phyloP scores from a whole-genome alignment of 2,797 vertebrate genomes.

The Distichodus sexfasciatus region DNA sequence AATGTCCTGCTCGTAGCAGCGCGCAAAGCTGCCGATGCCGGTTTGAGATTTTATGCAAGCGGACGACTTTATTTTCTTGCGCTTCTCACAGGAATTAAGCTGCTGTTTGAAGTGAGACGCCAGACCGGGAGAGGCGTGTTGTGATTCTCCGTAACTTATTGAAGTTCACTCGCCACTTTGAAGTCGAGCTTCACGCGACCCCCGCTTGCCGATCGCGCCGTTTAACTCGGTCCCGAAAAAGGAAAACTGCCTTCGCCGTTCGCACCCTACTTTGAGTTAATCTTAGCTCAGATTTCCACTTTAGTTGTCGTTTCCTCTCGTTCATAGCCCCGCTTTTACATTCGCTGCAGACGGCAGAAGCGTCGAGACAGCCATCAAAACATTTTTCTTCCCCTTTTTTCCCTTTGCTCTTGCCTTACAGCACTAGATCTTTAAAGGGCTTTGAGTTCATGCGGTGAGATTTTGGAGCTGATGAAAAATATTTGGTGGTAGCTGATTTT shows the following conservation, averaged over 20 bases:
- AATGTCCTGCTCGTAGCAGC: background rate
- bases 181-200: conserved; percentile 55
- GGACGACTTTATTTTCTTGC: conserved; percentile 7
- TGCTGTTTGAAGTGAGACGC: conserved; percentile 33
- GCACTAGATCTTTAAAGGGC: conserved; percentile 46
- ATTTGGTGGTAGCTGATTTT: conserved; percentile 13
- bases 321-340: conserved; percentile 45
- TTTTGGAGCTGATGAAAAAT: conserved; percentile 48
- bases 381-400: conserved; percentile 46
- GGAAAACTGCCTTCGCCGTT: conserved; percentile 28
- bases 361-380: conserved; percentile 56
- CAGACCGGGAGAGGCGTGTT: conserved; percentile 36
- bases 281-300: conserved; percentile 56
- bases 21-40: background rate
- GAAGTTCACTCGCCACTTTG: conserved; percentile 62
- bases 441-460: conserved; percentile 51
- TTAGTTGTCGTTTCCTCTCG: conserved; percentile 69
- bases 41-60: conserved; percentile 5
- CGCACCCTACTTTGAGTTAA: conserved; percentile 33
- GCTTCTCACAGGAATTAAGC: conserved; percentile 28
- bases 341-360: conserved; percentile 50
- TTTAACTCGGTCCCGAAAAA: conserved; percentile 27
- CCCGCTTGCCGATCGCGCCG: conserved; percentile 21
- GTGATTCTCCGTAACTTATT: conserved; percentile 49
- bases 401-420: background rate